Evolutionary conservation across 1,140 invertebrate species (phyloP).

Genomic region (Spodoptera litura): DNA sequence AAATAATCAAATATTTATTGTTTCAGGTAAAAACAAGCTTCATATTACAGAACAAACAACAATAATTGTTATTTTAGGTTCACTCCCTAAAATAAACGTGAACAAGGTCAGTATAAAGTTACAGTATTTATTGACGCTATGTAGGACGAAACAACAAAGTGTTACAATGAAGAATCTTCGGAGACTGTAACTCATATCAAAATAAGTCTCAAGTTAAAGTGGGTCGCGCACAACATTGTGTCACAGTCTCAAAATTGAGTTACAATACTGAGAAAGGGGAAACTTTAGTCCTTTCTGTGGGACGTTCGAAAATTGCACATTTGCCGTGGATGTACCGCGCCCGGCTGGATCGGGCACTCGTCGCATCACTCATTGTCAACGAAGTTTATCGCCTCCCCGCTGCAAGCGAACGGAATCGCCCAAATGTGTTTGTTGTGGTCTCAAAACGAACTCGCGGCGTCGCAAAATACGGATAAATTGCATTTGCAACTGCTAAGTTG

Average conservation of each 20-base stretch:
- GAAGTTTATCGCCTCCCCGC: slow-evolving; percentile 69
- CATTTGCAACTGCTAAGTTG: slow-evolving; percentile 53
- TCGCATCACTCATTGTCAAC: slow-evolving; percentile 80
- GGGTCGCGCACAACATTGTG: slow-evolving; percentile 58
- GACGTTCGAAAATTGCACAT: slow-evolving; percentile 64
- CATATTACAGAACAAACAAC: background rate
- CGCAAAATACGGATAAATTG: slow-evolving; percentile 55
- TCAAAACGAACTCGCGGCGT: slow-evolving; percentile 54
- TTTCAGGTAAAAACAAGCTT: slow-evolving; percentile 40
- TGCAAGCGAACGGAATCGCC: slow-evolving; percentile 62
- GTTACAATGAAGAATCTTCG: slow-evolving; percentile 33
- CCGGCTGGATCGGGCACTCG: slow-evolving; percentile 50
- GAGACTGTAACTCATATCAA: slow-evolving; percentile 54
- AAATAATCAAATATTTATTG: slow-evolving; percentile 17
- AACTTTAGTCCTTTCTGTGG: slow-evolving; percentile 59
- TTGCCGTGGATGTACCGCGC: slow-evolving; percentile 51
- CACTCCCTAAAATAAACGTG: too few relatives aligned
- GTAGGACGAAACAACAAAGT: slow-evolving; percentile 1
- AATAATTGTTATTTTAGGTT: background rate
- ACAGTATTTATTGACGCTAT: background rate
- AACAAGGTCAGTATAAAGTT: slow-evolving; percentile 7
- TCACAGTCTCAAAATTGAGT: slow-evolving; percentile 63
- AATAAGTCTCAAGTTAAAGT: slow-evolving; percentile 62
- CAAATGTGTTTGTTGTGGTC: slow-evolving; percentile 77
- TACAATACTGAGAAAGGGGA: slow-evolving; percentile 58